phyloP scores from a whole-genome alignment of 2,113 vertebrate species.

The Oncorhynchus nerka region DNA sequence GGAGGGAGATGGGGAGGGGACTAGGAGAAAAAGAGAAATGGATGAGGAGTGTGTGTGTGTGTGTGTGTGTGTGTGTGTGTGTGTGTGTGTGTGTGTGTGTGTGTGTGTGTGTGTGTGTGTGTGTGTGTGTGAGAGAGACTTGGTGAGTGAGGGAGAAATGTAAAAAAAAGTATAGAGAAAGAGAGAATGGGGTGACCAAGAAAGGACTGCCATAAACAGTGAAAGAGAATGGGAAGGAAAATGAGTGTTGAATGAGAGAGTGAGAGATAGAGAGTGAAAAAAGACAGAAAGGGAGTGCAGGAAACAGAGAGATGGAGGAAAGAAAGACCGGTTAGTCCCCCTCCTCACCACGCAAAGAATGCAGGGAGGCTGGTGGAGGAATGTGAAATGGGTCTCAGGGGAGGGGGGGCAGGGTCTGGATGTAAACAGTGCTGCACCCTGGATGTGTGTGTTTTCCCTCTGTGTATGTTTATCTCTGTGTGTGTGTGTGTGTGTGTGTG shows the following conservation, averaged over 20 bases:
- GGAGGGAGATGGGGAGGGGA: too few relatives aligned
- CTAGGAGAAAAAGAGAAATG: background rate
- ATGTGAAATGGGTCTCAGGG: conserved; percentile 62
- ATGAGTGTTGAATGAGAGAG: background rate
- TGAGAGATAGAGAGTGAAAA: conserved; percentile 14
- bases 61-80: background rate
- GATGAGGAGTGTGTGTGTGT: background rate
- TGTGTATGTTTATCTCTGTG: conserved; percentile 22
- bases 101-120: background rate
- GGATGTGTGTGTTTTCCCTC: conserved; percentile 19
- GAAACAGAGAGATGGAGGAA: conserved; percentile 21
- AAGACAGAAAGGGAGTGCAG: conserved; percentile 1
- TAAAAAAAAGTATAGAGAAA: conserved; percentile 3
- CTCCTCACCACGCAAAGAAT: conserved; percentile 58
- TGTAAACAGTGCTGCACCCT: conserved; percentile 50
- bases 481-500: conserved; percentile 5
- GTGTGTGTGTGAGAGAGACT: background rate
- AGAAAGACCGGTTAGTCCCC: conserved; percentile 44
- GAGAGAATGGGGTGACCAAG: conserved; percentile 3
- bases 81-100: background rate
- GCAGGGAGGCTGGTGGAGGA: conserved; percentile 59
- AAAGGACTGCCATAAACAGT: background rate
- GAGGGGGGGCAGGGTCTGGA: conserved; percentile 52
- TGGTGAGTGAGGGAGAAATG: background rate
- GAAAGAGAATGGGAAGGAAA: conserved; percentile 3